A percentile compares a stretch with the other conserved stretches of the same genome.
phyloP scores from a whole-genome alignment of 2,113 vertebrate genomes.

The Sebastes schlegelii region DNA sequence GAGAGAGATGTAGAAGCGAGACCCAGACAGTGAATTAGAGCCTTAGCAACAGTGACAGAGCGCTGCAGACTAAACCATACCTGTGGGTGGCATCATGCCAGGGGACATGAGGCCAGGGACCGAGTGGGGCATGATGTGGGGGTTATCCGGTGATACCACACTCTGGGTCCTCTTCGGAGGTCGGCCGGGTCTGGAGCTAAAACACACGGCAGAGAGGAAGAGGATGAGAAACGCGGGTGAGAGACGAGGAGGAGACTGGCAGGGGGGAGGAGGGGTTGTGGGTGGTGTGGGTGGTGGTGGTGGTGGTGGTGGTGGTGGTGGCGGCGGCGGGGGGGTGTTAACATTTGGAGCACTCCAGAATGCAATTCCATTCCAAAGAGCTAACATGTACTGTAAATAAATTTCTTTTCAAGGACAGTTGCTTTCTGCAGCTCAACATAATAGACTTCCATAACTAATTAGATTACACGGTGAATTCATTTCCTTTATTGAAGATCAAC shows the following conservation, averaged over 20 bases:
- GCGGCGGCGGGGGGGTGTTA: slow-evolving; percentile 77
- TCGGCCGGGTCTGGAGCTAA: slow-evolving; percentile 98
- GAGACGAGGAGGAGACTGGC: slow-evolving; percentile 29
- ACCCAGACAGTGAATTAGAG: slow-evolving; percentile 51
- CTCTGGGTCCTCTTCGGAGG: slow-evolving; percentile 99
- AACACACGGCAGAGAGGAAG: slow-evolving; percentile 52
- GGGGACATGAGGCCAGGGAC: slow-evolving; percentile 99
- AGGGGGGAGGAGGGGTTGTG: slow-evolving; percentile 42
- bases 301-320: slow-evolving; percentile 43
- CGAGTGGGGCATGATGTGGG: slow-evolving; percentile 99
- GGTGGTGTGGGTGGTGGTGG: slow-evolving; percentile 11
- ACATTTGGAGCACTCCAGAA: slow-evolving; percentile 94
- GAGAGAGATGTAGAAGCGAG: slow-evolving; percentile 8
- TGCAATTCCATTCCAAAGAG: slow-evolving; percentile 95
- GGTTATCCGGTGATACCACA: slow-evolving; percentile 97
- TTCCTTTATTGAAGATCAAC: slow-evolving; percentile 99
- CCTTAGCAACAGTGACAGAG: slow-evolving; percentile 63
- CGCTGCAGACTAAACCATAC: slow-evolving; percentile 76
- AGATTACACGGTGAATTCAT: slow-evolving; percentile 99
- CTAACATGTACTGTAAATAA: slow-evolving; percentile 99
- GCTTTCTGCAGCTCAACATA: slow-evolving; percentile 99
- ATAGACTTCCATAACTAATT: slow-evolving; percentile 99
- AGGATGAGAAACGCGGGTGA: slow-evolving; percentile 15
- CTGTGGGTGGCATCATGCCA: slow-evolving; percentile 98
- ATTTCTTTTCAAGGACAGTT: slow-evolving; percentile 99